Evolutionary conservation across 2,797 vertebrate genomes (phyloP).

Genomic region (Poeciliopsis infans): DNA sequence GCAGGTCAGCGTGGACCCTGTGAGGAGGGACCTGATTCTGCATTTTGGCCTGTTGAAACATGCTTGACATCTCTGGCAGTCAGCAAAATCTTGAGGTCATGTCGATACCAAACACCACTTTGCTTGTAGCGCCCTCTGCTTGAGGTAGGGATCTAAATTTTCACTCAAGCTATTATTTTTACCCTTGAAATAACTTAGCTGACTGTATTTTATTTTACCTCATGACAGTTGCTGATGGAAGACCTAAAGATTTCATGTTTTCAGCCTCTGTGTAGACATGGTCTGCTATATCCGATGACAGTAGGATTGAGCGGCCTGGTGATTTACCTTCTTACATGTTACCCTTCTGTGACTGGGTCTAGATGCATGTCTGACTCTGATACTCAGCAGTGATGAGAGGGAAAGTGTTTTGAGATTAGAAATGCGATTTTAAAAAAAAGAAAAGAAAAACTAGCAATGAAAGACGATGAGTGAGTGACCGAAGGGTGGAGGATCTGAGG

Average conservation of each 20-base stretch:
- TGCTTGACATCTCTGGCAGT: slow-evolving; percentile 40
- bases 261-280: background rate
- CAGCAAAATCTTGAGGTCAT: slow-evolving; percentile 55
- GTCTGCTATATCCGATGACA: slow-evolving; percentile 19
- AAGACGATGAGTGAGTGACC: background rate
- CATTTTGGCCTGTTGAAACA: slow-evolving; percentile 50
- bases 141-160: slow-evolving; percentile 21
- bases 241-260: background rate
- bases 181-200: slow-evolving; percentile 15
- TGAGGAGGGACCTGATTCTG: slow-evolving; percentile 51
- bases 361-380: slow-evolving; percentile 27
- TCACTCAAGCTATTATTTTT: slow-evolving; percentile 3
- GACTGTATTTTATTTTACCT: background rate
- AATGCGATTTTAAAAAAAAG: slow-evolving; percentile 6
- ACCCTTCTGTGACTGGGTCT: slow-evolving; percentile 6
- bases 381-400: slow-evolving; percentile 17
- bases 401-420: slow-evolving; percentile 20
- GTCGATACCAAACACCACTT: slow-evolving; percentile 40
- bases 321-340: slow-evolving; percentile 34
- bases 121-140: background rate
- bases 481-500: background rate
- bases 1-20: slow-evolving; percentile 59
- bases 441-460: slow-evolving; percentile 5
- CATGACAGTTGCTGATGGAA: background rate
- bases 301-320: slow-evolving; percentile 3